Evolutionary conservation across 2,797 vertebrate species (phyloP), one percentile per base, ranked within the genome.

Genomic region (Chanos chanos): DNA sequence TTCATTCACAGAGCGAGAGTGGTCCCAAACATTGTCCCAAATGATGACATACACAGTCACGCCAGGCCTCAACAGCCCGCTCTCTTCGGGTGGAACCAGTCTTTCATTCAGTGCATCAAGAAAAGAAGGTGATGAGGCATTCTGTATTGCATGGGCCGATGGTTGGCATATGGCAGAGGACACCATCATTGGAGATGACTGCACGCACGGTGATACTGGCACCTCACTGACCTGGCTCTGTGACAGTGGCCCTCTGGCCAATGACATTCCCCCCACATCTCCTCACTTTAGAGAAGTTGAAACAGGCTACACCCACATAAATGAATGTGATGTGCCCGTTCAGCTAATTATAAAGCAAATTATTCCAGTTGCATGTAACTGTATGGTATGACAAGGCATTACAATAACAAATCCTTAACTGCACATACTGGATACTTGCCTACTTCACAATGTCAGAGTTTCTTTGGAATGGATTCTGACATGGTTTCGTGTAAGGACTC

Each of bases 401-500:
- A 33, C 37, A 13, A n/a, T n/a, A n/a, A n/a, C n/a, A n/a, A n/a
- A n/a, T n/a, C n/a, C n/a, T n/a, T 47, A 51, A 16, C 58, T 56
- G 7, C 13, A 51, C 52, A 47, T 37, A 37, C 8, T 21, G n/a
- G 18, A 16, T 39, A 44, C 43, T 45, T 18, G 33, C 18, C 13
- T 56, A 36, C 30, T 56, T 66, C 37, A 37, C 22, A 10, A 41
- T 13, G 9, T 62, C 47, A 47, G 53, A 37, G 59, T 57, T 55
- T n/a, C 36, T 49, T 50, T 70, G 48, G 27, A 68, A 59, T 69
- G 47, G 27, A 62, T 52, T 34, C n/a, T 18, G 4, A 71, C 9
- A 65, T 66, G 51, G 18, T 40, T 40, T 8, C 7, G 1, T 37
- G 13, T 56, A 5, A 61, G 28, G 37, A 62, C 16, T 5, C 21